A percentile compares a stretch with the other conserved stretches of the same genome.
These are phyloP conservation scores for Dryobota labecula DNA, from an alignment of 2,888 invertebrate species.

Conservation along the genomic window DNA sequence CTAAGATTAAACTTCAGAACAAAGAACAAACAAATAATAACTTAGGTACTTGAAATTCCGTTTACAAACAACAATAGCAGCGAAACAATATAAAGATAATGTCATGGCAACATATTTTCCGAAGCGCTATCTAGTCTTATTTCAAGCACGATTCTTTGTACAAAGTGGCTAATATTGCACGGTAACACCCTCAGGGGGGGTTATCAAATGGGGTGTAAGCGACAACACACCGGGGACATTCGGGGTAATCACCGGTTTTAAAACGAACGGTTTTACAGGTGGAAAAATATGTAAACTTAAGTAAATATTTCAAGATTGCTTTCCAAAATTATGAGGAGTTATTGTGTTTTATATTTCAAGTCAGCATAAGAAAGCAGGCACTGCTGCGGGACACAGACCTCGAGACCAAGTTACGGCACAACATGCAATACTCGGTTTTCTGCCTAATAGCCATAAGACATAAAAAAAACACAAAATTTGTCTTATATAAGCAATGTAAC, in stretches of 20 bases:
- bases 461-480: too few species aligned
- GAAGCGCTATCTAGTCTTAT: conserved; percentile 54
- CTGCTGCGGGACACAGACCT: background rate
- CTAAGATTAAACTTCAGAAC: conserved; percentile 14
- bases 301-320: background rate
- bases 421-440: background rate
- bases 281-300: background rate
- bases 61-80: conserved; percentile 50
- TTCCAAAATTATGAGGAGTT: background rate
- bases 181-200: conserved; percentile 28
- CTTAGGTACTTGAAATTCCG: conserved; percentile 34
- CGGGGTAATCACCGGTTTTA: conserved; percentile 53
- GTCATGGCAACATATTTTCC: conserved; percentile 55
- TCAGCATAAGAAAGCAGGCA: background rate
- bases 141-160: conserved; percentile 53
- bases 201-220: conserved; percentile 48
- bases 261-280: conserved; percentile 22
- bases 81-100: conserved; percentile 47
- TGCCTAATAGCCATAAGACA: too few species aligned
- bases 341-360: background rate
- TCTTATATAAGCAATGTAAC: too few species aligned
- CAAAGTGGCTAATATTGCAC: conserved; percentile 51
- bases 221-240: conserved; percentile 51
- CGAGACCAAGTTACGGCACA: background rate
- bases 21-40: conserved; percentile 39